These are phyloP conservation scores for Falco biarmicus DNA, from an alignment of 2,797 vertebrate species.

Conservation along the genomic window DNA sequence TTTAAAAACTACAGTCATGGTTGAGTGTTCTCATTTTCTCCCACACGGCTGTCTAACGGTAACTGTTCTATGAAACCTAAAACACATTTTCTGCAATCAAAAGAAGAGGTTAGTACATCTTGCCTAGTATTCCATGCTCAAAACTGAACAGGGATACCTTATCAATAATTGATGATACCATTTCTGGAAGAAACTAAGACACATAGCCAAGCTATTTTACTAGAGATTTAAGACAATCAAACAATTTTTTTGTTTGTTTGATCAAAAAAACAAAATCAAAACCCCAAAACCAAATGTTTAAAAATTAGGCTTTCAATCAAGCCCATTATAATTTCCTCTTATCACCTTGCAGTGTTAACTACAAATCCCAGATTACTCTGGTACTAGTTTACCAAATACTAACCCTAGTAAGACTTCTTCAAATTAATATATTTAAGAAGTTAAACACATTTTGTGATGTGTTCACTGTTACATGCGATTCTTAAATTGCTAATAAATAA, in stretches of 20 bases:
- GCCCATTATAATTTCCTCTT: background rate
- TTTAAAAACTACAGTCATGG: background rate
- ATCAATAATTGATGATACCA: background rate
- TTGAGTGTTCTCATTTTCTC: slow-evolving; percentile 9
- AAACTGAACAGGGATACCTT: background rate
- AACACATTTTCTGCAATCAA: background rate
- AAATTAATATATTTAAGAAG: background rate
- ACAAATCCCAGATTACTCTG: background rate
- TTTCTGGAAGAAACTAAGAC: background rate
- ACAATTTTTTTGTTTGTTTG: no score
- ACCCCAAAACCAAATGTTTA: background rate
- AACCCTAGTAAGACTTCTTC: accelerated
- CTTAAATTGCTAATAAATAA: background rate
- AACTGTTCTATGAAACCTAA: background rate
- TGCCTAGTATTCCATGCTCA: background rate
- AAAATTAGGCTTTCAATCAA: background rate
- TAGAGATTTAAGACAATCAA: background rate
- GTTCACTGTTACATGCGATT: background rate
- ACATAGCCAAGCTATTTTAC: background rate
- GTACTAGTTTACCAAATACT: background rate
- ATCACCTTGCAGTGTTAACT: background rate
- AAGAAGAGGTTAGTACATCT: background rate
- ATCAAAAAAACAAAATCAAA: no score
- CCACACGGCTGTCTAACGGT: background rate
- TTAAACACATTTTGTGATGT: background rate